phyloP scores from a whole-genome alignment of 2,888 invertebrate species.

The Acrocera orbiculus region DNA sequence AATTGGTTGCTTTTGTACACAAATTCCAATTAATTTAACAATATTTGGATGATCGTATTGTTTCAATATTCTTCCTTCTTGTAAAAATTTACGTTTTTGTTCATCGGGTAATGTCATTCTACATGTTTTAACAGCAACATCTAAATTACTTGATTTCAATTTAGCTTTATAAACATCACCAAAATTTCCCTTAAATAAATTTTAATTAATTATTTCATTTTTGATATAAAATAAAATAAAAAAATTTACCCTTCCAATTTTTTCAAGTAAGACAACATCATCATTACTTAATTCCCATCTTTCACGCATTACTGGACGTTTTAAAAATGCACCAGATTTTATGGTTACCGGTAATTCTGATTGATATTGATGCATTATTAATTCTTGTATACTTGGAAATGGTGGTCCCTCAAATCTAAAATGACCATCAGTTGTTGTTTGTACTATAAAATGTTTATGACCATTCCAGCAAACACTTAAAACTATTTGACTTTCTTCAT shows the following conservation, averaged over 20 bases:
- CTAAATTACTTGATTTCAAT: constrained; percentile 60
- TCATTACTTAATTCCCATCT: constrained; percentile 94
- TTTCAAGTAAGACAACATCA: constrained; percentile 76
- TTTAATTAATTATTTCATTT: not conserved
- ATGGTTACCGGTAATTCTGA: constrained; percentile 79
- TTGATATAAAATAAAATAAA: constrained; percentile 1
- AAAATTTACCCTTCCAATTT: constrained; percentile 72
- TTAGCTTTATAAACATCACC: constrained; percentile 92
- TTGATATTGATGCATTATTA: constrained; percentile 75
- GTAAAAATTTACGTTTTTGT: constrained; percentile 81
- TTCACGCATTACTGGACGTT: constrained; percentile 72
- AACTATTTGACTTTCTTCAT: constrained; percentile 83
- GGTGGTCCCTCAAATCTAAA: constrained; percentile 88
- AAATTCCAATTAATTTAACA: constrained; percentile 89
- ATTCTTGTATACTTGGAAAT: constrained; percentile 80
- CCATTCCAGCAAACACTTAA: constrained; percentile 91
- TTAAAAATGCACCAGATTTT: constrained; percentile 76
- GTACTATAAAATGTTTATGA: constrained; percentile 93
- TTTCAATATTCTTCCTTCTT: constrained; percentile 87
- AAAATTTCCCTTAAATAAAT: constrained; percentile 67
- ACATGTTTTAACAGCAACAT: constrained; percentile 93
- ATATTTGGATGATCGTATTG: constrained; percentile 96
- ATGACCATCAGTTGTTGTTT: constrained; percentile 81
- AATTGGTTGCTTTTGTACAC: constrained; percentile 93
- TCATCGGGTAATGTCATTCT: constrained; percentile 87